These are phyloP conservation scores for Pseudobourletiella spinata DNA, from an alignment of 1,140 invertebrate species.

Conservation along the genomic window DNA sequence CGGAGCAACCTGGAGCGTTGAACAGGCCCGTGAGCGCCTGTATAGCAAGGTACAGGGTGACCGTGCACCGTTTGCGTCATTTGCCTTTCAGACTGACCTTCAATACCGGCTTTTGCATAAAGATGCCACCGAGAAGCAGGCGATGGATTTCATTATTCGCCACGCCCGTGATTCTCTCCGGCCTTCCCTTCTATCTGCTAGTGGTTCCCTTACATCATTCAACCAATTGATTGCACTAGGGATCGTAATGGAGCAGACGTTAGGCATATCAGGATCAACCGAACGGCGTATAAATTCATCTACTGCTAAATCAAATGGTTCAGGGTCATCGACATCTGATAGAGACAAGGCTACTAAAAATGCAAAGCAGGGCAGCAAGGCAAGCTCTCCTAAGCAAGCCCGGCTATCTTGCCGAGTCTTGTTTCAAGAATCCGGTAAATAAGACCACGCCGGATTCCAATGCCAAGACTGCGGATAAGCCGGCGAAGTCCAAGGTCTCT, in stretches of 20 bases:
- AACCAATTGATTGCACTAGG: background rate
- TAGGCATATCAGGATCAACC: background rate
- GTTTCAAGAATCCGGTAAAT: no score
- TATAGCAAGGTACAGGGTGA: background rate
- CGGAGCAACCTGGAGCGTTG: background rate
- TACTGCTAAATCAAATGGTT: no score
- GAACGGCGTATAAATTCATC: no score
- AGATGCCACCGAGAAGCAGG: background rate
- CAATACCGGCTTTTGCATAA: background rate
- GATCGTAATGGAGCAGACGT: background rate
- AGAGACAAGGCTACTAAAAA: background rate
- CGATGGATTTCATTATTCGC: background rate
- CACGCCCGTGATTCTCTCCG: background rate
- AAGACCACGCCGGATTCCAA: no score
- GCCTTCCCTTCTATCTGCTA: background rate
- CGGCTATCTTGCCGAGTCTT: no score
- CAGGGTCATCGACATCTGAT: no score
- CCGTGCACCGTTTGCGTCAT: background rate
- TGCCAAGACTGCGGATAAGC: no score
- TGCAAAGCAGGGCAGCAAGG: background rate
- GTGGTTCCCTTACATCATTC: background rate
- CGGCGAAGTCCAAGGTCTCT: no score
- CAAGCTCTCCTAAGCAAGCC: no score
- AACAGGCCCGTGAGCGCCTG: background rate
- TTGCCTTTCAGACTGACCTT: background rate